Conservation (phyloP, 2,888 invertebrate species). For the Apodemia hepburni region DNA sequence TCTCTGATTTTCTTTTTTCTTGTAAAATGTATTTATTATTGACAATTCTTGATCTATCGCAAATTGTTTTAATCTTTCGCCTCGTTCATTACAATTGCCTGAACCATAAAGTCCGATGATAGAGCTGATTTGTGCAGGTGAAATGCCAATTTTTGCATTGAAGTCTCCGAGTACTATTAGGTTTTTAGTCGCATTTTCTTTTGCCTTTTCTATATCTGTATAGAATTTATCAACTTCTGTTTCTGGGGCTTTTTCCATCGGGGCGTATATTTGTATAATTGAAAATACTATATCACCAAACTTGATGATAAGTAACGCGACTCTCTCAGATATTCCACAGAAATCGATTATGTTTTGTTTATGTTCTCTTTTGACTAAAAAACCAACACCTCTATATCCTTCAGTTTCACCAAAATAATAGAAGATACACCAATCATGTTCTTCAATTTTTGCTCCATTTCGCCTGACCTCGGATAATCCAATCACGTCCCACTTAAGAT, state of each 20-base stretch:
- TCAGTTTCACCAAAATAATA: no score
- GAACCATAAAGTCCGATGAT: constrained; percentile 27
- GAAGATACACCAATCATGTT: no score
- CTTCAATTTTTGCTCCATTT: no score
- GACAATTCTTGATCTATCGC: not conserved
- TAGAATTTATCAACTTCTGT: constrained; percentile 16
- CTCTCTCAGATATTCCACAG: no score
- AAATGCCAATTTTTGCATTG: constrained; percentile 4
- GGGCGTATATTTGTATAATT: constrained; percentile 15
- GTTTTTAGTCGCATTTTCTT: not conserved
- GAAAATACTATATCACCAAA: no score
- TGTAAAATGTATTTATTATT: constrained; percentile 11
- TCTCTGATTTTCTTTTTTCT: not conserved
- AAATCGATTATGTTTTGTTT: no score
- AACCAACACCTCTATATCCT: no score
- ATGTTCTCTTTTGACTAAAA: no score
- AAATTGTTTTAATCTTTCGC: not conserved
- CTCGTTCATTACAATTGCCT: constrained; percentile 26
- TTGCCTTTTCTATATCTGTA: not conserved
- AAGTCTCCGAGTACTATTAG: constrained; percentile 19
- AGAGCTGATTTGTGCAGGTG: not conserved
- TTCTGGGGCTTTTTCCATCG: constrained; percentile 17
- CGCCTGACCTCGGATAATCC: no score
- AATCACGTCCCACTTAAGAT: no score
- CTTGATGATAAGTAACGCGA: no score